A percentile compares a stretch with the other conserved stretches of the same genome.
phyloP scores from a whole-genome alignment of 1,140 invertebrate species.

The Drosophila malerkotliana region DNA sequence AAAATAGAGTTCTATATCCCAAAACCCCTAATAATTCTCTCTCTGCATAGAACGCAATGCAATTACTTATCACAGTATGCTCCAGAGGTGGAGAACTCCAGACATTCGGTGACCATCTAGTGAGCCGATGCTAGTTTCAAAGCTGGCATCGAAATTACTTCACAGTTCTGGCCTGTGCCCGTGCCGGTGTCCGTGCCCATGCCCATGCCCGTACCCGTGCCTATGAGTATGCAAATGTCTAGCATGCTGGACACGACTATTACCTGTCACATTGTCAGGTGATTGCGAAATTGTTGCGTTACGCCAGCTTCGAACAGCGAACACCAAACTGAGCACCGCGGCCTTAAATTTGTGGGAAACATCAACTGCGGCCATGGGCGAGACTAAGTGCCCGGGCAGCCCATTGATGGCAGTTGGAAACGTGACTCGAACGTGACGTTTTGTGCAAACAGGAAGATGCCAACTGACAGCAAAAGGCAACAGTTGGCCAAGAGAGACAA shows the following conservation, averaged over 20 bases:
- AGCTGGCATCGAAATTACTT: slow-evolving; percentile 71
- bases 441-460: slow-evolving; percentile 82
- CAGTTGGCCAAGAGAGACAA: slow-evolving; percentile 59
- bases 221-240: slow-evolving; percentile 67
- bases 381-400: slow-evolving; percentile 43
- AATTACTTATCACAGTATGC: slow-evolving; percentile 82
- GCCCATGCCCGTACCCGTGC: slow-evolving; percentile 1
- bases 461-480: slow-evolving; percentile 69
- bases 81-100: slow-evolving; percentile 27
- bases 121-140: slow-evolving; percentile 21
- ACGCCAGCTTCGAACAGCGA: slow-evolving; percentile 55
- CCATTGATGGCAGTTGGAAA: slow-evolving; percentile 72
- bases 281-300: slow-evolving; percentile 82
- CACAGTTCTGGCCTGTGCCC: slow-evolving; percentile 34
- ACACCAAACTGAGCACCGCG: slow-evolving; percentile 31
- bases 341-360: slow-evolving; percentile 80
- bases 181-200: background rate
- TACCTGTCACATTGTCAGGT: slow-evolving; percentile 82
- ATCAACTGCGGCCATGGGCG: slow-evolving; percentile 71
- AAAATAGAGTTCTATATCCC: background rate
- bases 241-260: slow-evolving; percentile 78
- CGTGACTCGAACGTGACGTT: slow-evolving; percentile 80
- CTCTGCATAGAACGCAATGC: slow-evolving; percentile 54
- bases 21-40: background rate
- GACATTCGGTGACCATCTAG: slow-evolving; percentile 30